These are phyloP conservation scores for Lochmaea crataegi DNA, from an alignment of 2,888 invertebrate genomes.

Conservation along the genomic window DNA sequence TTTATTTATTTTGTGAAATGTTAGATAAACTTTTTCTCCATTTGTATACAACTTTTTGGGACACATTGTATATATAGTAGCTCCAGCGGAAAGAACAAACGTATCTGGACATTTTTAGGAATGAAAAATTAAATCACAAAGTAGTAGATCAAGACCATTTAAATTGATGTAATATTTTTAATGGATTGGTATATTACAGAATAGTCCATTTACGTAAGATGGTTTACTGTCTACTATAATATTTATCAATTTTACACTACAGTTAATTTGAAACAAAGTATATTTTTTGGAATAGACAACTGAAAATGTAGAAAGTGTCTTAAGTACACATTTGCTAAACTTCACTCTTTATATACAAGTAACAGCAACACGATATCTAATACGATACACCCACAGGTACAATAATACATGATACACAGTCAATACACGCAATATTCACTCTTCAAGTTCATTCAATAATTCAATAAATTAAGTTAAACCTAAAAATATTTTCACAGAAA, in stretches of 20 bases:
- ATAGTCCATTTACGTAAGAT: conserved; percentile 10
- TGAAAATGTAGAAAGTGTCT: conserved; percentile 35
- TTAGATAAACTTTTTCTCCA: too few relatives aligned
- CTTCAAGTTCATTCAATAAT: conserved; percentile 47
- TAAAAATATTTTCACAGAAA: conserved; percentile 56
- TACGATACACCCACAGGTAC: conserved; percentile 60
- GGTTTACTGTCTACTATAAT: conserved; percentile 9
- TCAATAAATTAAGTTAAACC: conserved; percentile 51
- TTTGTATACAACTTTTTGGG: too few relatives aligned
- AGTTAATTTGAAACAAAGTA: conserved; percentile 19
- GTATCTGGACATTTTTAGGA: neutral
- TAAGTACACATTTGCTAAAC: conserved; percentile 35
- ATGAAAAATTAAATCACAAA: neutral
- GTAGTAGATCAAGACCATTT: neutral
- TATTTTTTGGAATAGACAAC: conserved; percentile 28
- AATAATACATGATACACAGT: conserved; percentile 56
- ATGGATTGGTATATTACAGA: conserved; percentile 10
- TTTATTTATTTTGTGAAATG: too few relatives aligned
- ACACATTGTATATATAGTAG: too few relatives aligned
- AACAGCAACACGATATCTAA: conserved; percentile 60
- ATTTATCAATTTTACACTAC: conserved; percentile 16
- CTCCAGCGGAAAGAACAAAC: neutral
- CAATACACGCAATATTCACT: conserved; percentile 37
- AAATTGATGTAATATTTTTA: conserved; percentile 2
- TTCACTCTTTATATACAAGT: conserved; percentile 53